phyloP scores from a whole-genome alignment of 2,888 invertebrate species.

The Adineta ricciae region DNA sequence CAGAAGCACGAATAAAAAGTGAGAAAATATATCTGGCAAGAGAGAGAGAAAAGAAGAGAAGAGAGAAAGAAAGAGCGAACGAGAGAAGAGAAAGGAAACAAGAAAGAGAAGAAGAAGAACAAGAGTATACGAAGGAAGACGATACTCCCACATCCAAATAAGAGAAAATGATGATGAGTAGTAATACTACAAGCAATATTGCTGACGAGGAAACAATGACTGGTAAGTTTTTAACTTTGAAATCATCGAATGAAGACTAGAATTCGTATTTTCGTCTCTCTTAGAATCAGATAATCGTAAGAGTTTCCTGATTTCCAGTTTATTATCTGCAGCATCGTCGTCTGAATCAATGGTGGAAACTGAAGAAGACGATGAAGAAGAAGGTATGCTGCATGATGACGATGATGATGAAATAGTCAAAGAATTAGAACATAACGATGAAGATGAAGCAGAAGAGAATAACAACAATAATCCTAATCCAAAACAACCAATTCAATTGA shows the following conservation, averaged over 20 bases:
- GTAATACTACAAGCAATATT: neutral
- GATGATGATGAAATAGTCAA: neutral
- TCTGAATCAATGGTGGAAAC: neutral
- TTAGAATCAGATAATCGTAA: conserved; percentile 2
- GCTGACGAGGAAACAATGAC: neutral
- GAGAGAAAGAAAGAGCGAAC: neutral
- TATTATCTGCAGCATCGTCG: neutral
- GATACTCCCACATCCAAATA: conserved; percentile 7
- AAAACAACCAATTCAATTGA: neutral
- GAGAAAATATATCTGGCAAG: neutral
- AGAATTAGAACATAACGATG: neutral
- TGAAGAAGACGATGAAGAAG: neutral
- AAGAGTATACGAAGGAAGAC: neutral
- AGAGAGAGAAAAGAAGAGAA: neutral
- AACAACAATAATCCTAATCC: neutral
- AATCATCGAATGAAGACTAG: neutral
- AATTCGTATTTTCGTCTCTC: neutral
- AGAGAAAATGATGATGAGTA: conserved; percentile 9
- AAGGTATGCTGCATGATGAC: neutral
- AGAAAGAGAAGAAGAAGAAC: neutral
- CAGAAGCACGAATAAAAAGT: conserved; percentile 9
- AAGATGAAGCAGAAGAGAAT: neutral
- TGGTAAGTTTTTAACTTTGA: neutral
- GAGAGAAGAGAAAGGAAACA: neutral
- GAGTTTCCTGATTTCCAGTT: neutral